Evolutionary conservation across 2,888 invertebrate genomes (phyloP).

Genomic region (Lagria hirta): DNA sequence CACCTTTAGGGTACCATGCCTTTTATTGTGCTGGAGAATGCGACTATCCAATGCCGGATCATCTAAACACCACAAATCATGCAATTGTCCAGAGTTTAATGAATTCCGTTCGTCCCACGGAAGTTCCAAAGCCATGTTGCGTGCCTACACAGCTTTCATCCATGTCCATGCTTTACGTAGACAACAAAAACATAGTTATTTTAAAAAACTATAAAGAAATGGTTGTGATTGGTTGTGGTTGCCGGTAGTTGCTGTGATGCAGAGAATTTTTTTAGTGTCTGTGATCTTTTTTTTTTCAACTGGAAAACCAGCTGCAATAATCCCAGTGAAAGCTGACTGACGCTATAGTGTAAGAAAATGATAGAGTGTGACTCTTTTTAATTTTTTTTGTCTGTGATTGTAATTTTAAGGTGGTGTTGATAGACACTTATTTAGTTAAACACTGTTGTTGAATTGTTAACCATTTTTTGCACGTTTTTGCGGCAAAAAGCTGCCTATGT

Average conservation of each 20-base stretch:
- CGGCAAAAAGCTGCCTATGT: too few relatives aligned
- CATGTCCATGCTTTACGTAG: constrained; percentile 95
- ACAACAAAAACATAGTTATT: constrained; percentile 93
- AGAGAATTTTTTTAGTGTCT: constrained; percentile 26
- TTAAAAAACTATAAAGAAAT: constrained; percentile 99
- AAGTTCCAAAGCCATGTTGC: constrained; percentile 95
- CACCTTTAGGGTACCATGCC: constrained; percentile 94
- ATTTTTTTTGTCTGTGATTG: constrained; percentile 46
- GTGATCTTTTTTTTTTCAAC: constrained; percentile 26
- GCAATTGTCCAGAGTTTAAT: constrained; percentile 97
- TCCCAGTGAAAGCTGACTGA: constrained; percentile 33
- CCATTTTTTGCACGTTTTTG: constrained; percentile 31
- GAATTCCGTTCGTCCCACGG: constrained; percentile 85
- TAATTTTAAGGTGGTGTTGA: constrained; percentile 42
- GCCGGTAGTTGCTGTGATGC: constrained; percentile 66
- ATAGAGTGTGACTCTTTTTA: constrained; percentile 13
- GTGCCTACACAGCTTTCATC: constrained; percentile 92
- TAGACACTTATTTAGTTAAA: too few relatives aligned
- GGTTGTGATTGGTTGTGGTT: constrained; percentile 97
- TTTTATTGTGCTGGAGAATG: constrained; percentile 96
- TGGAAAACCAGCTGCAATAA: constrained; percentile 30
- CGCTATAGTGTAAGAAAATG: constrained; percentile 4
- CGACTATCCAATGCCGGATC: constrained; percentile 89
- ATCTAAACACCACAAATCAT: constrained; percentile 96
- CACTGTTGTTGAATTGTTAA: constrained; percentile 29